Base-by-base conservation (phyloP, 1,140 invertebrate genomes). In the Lepidurus packardi region DNA sequence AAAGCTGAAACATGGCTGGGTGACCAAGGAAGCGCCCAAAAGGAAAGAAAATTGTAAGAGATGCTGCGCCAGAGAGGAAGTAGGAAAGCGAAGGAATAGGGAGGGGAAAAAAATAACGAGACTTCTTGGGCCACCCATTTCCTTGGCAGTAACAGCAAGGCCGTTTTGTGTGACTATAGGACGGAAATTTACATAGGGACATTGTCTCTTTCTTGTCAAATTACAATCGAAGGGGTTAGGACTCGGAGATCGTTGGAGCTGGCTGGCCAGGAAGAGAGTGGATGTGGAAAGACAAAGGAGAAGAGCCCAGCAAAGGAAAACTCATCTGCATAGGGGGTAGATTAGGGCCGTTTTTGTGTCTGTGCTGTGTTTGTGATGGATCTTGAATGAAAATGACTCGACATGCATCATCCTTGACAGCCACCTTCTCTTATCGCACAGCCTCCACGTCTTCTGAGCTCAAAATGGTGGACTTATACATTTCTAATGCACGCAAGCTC, bases 361-460 rank as follows among this genome's bases (percentile, higher is more conserved):
- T 75, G 41, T 43, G 41, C 41, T 44, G 74, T 41, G 74, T 43
- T 43, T 75, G n/a, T 75, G 74, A 75, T 75, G 74, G 74, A 44
- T 44, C 21, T 25, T 44, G 74, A 44, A 75, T 75, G 41, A 75
- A 44, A 75, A 75, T 75, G 74, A 75, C 74, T 44, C 74, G 74
- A 75, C 74, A 75, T 75, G 43, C 74, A 75, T 75, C 74, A 75
- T 75, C 43, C 74, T 44, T 75, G 74, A 75, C 74, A 75, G 74
- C 41, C 74, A 42, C 43, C 41, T 75, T 75, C 74, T 75, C 74
- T 75, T 75, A 75, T 75, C 74, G 41, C 21, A 42, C 21, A 75
- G 74, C 74, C 21, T 44, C 74, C 41, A 42, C 41, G 41, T 11
- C 74, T 34, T 34, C 34, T 21, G 9, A 21, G 53, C n/a, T 65